Percentiles rank a stretch among this genome's conserved stretches.
Evolutionary conservation across 2,113 vertebrate species (phyloP).

Genomic region (Raja brachyura): DNA sequence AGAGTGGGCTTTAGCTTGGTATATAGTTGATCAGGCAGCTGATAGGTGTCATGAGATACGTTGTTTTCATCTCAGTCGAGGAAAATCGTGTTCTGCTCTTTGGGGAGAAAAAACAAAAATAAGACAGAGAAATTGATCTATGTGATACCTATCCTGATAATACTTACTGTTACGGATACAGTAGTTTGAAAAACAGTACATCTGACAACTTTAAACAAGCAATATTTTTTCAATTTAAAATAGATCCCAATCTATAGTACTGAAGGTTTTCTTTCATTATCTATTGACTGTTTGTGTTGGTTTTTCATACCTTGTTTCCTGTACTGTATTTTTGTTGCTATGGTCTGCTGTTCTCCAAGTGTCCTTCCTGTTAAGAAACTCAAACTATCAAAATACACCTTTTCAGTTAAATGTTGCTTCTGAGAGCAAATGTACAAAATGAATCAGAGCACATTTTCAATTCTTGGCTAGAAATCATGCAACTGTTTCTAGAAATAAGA

Average conservation of each 20-base stretch:
- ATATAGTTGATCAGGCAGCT: neutral
- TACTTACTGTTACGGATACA: neutral
- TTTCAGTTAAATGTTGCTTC: neutral
- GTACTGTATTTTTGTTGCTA: neutral
- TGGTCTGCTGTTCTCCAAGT: neutral
- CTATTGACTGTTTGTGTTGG: neutral
- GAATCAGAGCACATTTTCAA: neutral
- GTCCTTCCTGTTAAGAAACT: neutral
- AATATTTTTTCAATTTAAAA: slow-evolving; percentile 18
- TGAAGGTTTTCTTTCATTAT: slow-evolving; percentile 6
- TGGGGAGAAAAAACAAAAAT: neutral
- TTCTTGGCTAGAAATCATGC: neutral
- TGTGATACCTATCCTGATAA: neutral
- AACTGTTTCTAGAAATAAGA: neutral
- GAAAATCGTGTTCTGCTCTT: neutral
- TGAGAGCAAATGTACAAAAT: neutral
- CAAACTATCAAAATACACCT: neutral
- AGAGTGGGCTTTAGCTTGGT: neutral
- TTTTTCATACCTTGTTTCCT: neutral
- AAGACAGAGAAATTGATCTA: neutral
- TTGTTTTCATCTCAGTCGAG: neutral
- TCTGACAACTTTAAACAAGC: neutral
- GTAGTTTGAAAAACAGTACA: neutral
- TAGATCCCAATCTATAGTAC: neutral
- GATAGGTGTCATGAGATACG: neutral